phyloP scores from a whole-genome alignment of 64 coral and sea anemone species.

The Pachyseris speciosa region DNA sequence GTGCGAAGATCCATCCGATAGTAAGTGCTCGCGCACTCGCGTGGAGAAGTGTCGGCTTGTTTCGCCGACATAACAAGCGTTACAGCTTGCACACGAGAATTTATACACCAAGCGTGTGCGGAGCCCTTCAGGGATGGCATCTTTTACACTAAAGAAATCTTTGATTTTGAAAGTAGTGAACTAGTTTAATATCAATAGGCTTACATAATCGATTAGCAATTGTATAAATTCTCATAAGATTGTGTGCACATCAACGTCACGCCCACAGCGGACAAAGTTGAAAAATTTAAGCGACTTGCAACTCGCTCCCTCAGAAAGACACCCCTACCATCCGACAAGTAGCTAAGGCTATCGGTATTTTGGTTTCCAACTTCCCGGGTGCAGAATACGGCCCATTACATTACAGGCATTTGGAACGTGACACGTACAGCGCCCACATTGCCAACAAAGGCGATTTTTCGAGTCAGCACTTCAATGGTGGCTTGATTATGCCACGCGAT shows the following conservation, averaged over 20 bases:
- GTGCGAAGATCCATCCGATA: too few species aligned
- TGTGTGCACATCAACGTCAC: conserved; percentile 25
- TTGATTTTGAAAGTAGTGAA: too few species aligned
- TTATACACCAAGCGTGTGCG: too few species aligned
- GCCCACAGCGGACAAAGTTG: neutral
- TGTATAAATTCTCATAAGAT: too few species aligned
- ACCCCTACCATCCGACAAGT: conserved; percentile 34
- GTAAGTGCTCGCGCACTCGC: too few species aligned
- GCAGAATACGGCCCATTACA: conserved; percentile 25
- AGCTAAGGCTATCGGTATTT: conserved; percentile 38
- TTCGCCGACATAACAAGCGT: too few species aligned
- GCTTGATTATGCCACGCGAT: conserved; percentile 9
- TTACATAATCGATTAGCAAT: too few species aligned
- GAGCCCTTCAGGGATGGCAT: too few species aligned
- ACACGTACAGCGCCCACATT: neutral
- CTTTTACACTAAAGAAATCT: too few species aligned
- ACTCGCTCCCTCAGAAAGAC: neutral
- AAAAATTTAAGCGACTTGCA: neutral
- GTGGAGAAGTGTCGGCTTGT: too few species aligned
- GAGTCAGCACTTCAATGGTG: conserved; percentile 42
- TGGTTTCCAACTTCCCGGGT: conserved; percentile 36
- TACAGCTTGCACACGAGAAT: too few species aligned
- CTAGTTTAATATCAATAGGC: too few species aligned
- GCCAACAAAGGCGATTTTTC: conserved; percentile 38
- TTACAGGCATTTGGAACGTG: conserved; percentile 37